Evolutionary conservation across 2,113 vertebrate genomes (phyloP).

Genomic region (Muntiacus muntjak): DNA sequence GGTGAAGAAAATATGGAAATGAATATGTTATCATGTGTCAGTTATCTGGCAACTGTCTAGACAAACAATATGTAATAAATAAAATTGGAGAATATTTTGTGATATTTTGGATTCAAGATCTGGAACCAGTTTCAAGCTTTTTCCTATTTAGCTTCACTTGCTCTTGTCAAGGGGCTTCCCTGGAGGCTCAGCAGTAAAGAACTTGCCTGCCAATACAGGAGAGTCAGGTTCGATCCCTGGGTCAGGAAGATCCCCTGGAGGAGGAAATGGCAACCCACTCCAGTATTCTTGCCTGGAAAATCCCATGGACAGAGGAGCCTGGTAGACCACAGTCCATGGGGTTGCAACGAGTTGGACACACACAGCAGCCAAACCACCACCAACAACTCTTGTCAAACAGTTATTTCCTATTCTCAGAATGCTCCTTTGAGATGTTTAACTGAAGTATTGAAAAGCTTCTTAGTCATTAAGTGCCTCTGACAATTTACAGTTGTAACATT

Average conservation of each 20-base stretch:
- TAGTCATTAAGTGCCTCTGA: background rate
- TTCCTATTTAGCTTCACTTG: background rate
- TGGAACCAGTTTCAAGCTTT: background rate
- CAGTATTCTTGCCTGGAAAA: background rate
- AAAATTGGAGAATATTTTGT: background rate
- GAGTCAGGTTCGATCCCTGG: background rate
- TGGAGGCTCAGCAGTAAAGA: background rate
- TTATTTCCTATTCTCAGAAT: background rate
- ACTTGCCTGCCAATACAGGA: background rate
- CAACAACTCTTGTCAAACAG: background rate
- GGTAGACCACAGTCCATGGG: background rate
- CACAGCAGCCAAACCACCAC: background rate
- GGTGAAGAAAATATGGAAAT: background rate
- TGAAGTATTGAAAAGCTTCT: background rate
- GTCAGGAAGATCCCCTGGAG: background rate
- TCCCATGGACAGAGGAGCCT: background rate
- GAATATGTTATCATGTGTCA: background rate
- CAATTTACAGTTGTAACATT: background rate
- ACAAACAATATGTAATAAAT: background rate
- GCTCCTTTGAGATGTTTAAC: background rate
- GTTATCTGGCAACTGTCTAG: background rate
- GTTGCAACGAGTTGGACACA: fast-evolving
- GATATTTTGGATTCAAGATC: background rate
- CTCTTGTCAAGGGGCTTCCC: background rate
- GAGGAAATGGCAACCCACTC: background rate